Evolutionary conservation across 2,113 vertebrate species (phyloP), one percentile per base, ranked within the genome.

Genomic region (Galeopterus variegatus): DNA sequence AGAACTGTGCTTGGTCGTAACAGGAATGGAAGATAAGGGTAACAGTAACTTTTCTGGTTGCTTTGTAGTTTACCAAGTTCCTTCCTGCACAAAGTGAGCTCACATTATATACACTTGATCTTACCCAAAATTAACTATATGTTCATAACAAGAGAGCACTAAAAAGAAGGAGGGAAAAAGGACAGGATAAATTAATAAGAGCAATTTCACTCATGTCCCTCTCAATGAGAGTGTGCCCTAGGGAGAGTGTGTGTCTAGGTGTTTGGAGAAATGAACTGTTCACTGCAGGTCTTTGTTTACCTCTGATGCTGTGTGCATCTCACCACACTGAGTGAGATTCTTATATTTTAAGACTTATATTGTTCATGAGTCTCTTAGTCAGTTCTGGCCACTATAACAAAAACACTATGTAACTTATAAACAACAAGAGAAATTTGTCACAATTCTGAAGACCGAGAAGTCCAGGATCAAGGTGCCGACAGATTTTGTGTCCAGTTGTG

Each of bases 21-120:
- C 56, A 84, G 12, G 33, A 95, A 70, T 0, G 70, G 50, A 77
- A 91, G 87, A 50, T 45, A 69, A 62, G 5, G 50, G 15, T 56
- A 81, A 62, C 7, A 45, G 36, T 73, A 95, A 94, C 45, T 75
- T 24, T 54, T 65, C 8, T 45, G 19, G 8, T 26, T 62, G 19
- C 23, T 64, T 80, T 79, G 36, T 23, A 92, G 73, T 77, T 96
- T 73, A 85, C 67, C 64, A 73, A 88, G 81, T 67, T 92, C 79
- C 69, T 94, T 85, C 60, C n/a, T 90, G 23, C 9, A 72, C 56
- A 92, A 96, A 90, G 36, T 77, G 31, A 77, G 81, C 24, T 45
- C 23, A 33, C 33, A 88, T 83, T 21, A 33, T 26, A 77, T 21
- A 92, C 56, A 94, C 64, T 0, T 73, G 82, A 86, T 90, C 72